A percentile compares a stretch with the other conserved stretches of the same genome.
phyloP scores from a whole-genome alignment of 2,113 vertebrate species.

The Paralichthys olivaceus region DNA sequence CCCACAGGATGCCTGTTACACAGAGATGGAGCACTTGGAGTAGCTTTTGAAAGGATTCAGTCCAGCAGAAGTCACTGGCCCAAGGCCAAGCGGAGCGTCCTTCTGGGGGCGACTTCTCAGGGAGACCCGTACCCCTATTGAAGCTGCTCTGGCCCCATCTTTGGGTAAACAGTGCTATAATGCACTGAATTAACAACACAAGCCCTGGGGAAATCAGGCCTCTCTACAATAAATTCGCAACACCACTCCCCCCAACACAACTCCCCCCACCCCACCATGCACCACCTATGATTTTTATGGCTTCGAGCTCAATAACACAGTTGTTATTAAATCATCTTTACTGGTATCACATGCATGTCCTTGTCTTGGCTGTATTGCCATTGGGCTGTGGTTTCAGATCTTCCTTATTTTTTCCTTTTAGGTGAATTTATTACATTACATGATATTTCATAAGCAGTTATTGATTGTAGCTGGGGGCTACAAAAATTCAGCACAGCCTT shows the following conservation, averaged over 20 bases:
- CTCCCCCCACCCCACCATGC: slow-evolving; percentile 16
- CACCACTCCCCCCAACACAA: slow-evolving; percentile 14
- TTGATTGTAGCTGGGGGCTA: slow-evolving; percentile 51
- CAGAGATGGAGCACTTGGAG: slow-evolving; percentile 26
- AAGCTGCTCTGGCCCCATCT: slow-evolving; percentile 33
- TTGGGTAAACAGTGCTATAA: slow-evolving; percentile 67
- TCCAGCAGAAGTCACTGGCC: slow-evolving; percentile 16
- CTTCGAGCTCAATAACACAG: slow-evolving; percentile 65
- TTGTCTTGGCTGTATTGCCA: slow-evolving; percentile 28
- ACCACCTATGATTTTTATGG: slow-evolving; percentile 61
- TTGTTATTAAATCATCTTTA: slow-evolving; percentile 71
- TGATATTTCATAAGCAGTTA: slow-evolving; percentile 68
- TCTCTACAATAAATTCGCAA: slow-evolving; percentile 67
- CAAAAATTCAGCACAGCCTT: slow-evolving; percentile 23
- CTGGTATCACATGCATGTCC: slow-evolving; percentile 48
- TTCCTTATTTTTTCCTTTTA: slow-evolving; percentile 17
- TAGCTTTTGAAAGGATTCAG: slow-evolving; percentile 14
- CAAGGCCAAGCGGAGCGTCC: slow-evolving; percentile 7
- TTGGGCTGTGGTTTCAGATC: slow-evolving; percentile 37
- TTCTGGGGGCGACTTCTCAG: slow-evolving; percentile 20
- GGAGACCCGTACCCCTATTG: slow-evolving; percentile 17
- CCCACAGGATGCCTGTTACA: slow-evolving; percentile 38
- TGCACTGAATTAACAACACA: slow-evolving; percentile 73
- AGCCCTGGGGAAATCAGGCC: slow-evolving; percentile 77
- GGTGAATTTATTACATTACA: slow-evolving; percentile 60